Percentiles rank a stretch among this genome's conserved stretches.
Conservation (phyloP, 2,797 vertebrate genomes). For the Liasis olivaceus region DNA sequence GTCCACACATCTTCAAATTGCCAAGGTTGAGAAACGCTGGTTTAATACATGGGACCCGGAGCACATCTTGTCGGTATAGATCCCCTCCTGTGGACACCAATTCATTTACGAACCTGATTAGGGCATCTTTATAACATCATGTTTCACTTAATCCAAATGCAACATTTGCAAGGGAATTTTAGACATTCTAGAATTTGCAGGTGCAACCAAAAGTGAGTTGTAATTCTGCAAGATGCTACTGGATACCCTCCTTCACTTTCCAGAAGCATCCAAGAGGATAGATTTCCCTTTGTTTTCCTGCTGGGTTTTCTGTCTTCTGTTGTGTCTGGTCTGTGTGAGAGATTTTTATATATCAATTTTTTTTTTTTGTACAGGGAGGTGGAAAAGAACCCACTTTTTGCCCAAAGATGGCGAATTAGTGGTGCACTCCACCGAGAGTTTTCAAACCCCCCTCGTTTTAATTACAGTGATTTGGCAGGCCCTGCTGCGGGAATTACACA, state of each 20-base stretch:
- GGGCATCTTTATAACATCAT: not conserved
- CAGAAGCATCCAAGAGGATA: not conserved
- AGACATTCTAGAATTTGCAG: not conserved
- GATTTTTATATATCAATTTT: not conserved
- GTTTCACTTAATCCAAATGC: not conserved
- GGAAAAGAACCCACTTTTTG: not conserved
- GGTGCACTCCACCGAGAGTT: not conserved
- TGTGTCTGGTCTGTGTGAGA: not conserved
- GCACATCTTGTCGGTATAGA: too few species aligned
- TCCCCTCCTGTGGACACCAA: too few species aligned
- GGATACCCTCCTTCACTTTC: not conserved
- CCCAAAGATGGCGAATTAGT: slow-evolving; percentile 12
- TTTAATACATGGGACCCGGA: too few species aligned
- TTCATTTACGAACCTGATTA: not conserved
- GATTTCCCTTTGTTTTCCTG: slow-evolving; percentile 11
- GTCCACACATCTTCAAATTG: not conserved
- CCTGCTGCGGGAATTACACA: slow-evolving; percentile 31
- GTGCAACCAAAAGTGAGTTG: not conserved
- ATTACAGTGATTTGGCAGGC: slow-evolving; percentile 39
- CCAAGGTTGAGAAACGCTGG: too few species aligned
- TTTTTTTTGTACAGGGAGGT: not conserved
- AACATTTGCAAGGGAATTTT: not conserved
- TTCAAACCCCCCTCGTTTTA: not conserved
- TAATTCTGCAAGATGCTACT: not conserved
- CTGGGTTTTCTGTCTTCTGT: not conserved